Evolutionary conservation across 1,140 invertebrate species (phyloP).

Genomic region (Popillia japonica): DNA sequence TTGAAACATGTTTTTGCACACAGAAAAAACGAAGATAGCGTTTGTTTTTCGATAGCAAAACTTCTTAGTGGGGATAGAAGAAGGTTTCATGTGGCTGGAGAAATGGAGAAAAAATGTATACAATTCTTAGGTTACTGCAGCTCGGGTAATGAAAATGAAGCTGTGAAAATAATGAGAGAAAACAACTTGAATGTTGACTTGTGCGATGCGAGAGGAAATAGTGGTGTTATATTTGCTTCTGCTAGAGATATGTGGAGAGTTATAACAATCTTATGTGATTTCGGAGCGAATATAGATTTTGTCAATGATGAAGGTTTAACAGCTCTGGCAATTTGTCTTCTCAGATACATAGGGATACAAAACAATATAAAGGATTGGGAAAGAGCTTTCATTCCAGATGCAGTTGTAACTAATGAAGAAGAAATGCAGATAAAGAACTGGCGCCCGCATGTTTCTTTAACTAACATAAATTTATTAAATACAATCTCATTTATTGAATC

Average conservation of each 20-base stretch:
- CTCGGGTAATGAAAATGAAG: constrained; percentile 56
- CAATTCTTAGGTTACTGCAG: constrained; percentile 49
- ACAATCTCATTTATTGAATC: background rate
- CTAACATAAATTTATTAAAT: background rate
- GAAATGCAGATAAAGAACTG: constrained; percentile 56
- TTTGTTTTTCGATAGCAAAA: constrained; percentile 49
- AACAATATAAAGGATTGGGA: constrained; percentile 58
- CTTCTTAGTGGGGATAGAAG: constrained; percentile 49
- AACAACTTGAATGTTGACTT: constrained; percentile 61
- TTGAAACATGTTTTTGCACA: constrained; percentile 54
- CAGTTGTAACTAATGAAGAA: constrained; percentile 46
- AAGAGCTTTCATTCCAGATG: constrained; percentile 57
- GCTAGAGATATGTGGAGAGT: constrained; percentile 54
- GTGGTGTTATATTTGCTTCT: constrained; percentile 63
- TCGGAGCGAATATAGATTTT: constrained; percentile 61
- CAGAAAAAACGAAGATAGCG: constrained; percentile 50
- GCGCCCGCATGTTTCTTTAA: constrained; percentile 48
- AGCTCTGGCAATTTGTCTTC: constrained; percentile 60
- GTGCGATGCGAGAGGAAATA: constrained; percentile 62
- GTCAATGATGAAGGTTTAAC: constrained; percentile 65
- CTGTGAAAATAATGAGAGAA: constrained; percentile 59
- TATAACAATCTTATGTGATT: constrained; percentile 58
- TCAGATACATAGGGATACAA: constrained; percentile 58
- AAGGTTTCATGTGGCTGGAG: constrained; percentile 48
- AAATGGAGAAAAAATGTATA: constrained; percentile 50